Percentiles rank a stretch among this genome's conserved stretches.
These are phyloP conservation scores for Chrysina gloriosa DNA, from an alignment of 2,888 invertebrate genomes.

Conservation along the genomic window DNA sequence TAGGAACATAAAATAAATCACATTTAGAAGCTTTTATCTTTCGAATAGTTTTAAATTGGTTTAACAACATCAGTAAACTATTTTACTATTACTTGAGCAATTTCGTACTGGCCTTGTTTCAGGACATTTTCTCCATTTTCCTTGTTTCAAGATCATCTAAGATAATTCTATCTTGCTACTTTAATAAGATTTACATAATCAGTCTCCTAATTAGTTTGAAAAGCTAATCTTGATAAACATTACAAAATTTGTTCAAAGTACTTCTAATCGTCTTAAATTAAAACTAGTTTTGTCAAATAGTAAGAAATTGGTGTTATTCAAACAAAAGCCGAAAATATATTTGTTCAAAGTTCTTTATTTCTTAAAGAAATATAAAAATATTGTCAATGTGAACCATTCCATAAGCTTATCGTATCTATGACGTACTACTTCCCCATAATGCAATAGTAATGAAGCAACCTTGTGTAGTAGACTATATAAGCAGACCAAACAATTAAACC, in stretches of 20 bases:
- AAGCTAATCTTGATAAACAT: too few species aligned
- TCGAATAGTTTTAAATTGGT: constrained; percentile 5
- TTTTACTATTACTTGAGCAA: constrained; percentile 20
- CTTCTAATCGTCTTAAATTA: too few species aligned
- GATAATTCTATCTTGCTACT: too few species aligned
- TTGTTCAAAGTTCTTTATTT: constrained; percentile 25
- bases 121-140: too few species aligned
- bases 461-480: neutral
- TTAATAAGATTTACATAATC: too few species aligned
- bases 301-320: neutral
- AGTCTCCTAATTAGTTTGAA: too few species aligned
- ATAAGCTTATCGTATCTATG: neutral
- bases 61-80: constrained; percentile 35
- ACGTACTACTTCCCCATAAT: neutral
- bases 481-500: constrained; percentile 8
- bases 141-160: too few species aligned
- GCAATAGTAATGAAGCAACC: neutral
- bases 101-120: neutral
- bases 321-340: constrained; percentile 18
- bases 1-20: constrained; percentile 46
- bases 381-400: neutral
- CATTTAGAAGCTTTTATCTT: constrained; percentile 38
- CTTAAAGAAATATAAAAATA: constrained; percentile 9
- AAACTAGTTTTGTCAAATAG: too few species aligned
- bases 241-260: too few species aligned